Evolutionary conservation across 2,797 vertebrate genomes (phyloP).

Genomic region (Silurus aristotelis): DNA sequence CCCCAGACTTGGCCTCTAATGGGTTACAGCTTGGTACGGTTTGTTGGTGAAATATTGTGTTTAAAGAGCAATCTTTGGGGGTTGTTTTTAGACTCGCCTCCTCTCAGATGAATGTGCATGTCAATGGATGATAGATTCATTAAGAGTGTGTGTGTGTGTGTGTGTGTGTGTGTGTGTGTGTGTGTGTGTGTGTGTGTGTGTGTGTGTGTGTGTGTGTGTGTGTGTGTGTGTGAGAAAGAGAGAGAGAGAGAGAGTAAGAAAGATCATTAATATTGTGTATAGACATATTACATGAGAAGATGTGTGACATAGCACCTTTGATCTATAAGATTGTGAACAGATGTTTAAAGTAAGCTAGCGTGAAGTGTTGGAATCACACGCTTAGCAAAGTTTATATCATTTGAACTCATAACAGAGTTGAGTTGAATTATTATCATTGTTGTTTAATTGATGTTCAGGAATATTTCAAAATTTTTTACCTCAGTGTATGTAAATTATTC

Average conservation of each 20-base stretch:
- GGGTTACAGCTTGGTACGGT: conserved; percentile 56
- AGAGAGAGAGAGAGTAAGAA: conserved; percentile 8
- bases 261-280: neutral
- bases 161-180: conserved; percentile 25
- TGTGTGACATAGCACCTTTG: conserved; percentile 22
- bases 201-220: neutral
- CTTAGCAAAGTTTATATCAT: neutral
- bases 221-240: conserved; percentile 8
- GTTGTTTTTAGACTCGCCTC: conserved; percentile 44
- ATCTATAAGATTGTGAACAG: conserved; percentile 6
- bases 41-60: conserved; percentile 60
- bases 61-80: conserved; percentile 57
- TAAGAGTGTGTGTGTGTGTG: conserved; percentile 49
- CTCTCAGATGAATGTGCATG: conserved; percentile 52
- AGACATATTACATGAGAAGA: conserved; percentile 4
- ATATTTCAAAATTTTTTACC: neutral
- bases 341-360: conserved; percentile 11
- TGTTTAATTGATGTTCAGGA: neutral
- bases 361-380: neutral
- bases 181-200: neutral
- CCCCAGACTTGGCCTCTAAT: conserved; percentile 55
- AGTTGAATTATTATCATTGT: neutral
- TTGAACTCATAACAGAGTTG: neutral
- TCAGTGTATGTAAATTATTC: neutral
- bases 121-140: conserved; percentile 60